phyloP scores from a whole-genome alignment of 1,140 invertebrate genomes.

The Drosophila varians region DNA sequence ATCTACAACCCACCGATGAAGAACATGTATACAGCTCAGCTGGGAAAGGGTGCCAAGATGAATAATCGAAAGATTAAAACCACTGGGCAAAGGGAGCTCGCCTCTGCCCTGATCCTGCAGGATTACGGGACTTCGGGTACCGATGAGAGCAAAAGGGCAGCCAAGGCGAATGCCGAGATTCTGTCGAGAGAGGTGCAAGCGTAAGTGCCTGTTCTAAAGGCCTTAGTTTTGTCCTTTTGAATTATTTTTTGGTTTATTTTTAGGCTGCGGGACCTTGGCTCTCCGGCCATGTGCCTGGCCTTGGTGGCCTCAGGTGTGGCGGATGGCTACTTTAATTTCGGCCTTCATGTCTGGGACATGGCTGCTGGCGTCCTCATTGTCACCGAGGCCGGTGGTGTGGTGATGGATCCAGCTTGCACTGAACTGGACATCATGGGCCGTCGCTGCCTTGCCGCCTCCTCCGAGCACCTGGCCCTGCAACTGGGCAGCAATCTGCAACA shows the following conservation, averaged over 20 bases:
- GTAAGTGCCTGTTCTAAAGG: slow-evolving; percentile 84
- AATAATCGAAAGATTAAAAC: slow-evolving; percentile 31
- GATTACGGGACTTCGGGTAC: slow-evolving; percentile 85
- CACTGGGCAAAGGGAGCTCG: slow-evolving; percentile 23
- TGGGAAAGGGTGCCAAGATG: slow-evolving; percentile 34
- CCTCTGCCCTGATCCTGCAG: slow-evolving; percentile 47
- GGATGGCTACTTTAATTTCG: slow-evolving; percentile 95
- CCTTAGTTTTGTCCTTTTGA: too few species aligned
- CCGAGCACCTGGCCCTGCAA: slow-evolving; percentile 88
- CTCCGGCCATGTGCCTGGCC: slow-evolving; percentile 95
- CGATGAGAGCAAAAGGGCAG: slow-evolving; percentile 86
- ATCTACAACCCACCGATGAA: slow-evolving; percentile 95
- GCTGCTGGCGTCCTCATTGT: slow-evolving; percentile 94
- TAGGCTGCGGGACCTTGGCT: slow-evolving; percentile 92
- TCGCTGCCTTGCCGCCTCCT: slow-evolving; percentile 90
- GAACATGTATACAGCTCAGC: slow-evolving; percentile 83
- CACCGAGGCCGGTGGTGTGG: slow-evolving; percentile 96
- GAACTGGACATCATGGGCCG: slow-evolving; percentile 91
- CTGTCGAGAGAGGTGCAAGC: slow-evolving; percentile 91
- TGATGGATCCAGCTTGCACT: slow-evolving; percentile 93
- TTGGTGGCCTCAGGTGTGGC: slow-evolving; percentile 93
- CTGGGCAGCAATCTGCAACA: slow-evolving; percentile 85
- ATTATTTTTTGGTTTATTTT: background rate
- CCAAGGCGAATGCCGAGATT: slow-evolving; percentile 89
- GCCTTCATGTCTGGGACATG: slow-evolving; percentile 95